phyloP scores from a whole-genome alignment of 2,113 vertebrate species.

The Saguinus imperator region DNA sequence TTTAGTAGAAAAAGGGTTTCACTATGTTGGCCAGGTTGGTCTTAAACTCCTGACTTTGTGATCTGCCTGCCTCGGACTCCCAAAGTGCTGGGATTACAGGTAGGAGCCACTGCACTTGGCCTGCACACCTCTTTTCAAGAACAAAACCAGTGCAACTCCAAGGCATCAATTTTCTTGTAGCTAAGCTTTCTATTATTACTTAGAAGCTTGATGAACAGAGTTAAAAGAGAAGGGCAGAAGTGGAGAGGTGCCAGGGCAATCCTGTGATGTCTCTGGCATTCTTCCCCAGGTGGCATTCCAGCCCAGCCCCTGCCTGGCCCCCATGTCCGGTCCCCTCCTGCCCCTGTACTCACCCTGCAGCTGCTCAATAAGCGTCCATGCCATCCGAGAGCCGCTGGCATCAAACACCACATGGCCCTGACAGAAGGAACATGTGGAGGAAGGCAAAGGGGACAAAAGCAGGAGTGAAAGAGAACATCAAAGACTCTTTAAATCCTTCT shows the following conservation, averaged over 20 bases:
- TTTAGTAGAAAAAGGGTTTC: too few species aligned
- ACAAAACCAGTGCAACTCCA: neutral
- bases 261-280: too few species aligned
- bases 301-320: neutral
- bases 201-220: neutral
- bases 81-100: too few species aligned
- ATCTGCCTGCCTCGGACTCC: too few species aligned
- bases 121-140: neutral
- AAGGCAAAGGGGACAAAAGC: conserved; percentile 47
- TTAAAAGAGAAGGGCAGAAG: neutral
- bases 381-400: conserved; percentile 97
- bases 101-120: too few species aligned
- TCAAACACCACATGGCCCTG: conserved; percentile 98
- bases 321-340: too few species aligned
- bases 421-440: neutral
- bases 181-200: neutral
- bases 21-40: too few species aligned
- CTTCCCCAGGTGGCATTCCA: neutral
- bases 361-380: conserved; percentile 97
- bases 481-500: conserved; percentile 49
- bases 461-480: conserved; percentile 27
- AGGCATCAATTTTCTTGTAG: neutral
- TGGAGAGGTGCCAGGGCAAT: neutral
- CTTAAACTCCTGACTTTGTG: too few species aligned
- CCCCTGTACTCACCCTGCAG: conserved; percentile 89